These are phyloP conservation scores for Amphiduros pacificus DNA, from an alignment of 2,888 invertebrate genomes.

Conservation along the genomic window DNA sequence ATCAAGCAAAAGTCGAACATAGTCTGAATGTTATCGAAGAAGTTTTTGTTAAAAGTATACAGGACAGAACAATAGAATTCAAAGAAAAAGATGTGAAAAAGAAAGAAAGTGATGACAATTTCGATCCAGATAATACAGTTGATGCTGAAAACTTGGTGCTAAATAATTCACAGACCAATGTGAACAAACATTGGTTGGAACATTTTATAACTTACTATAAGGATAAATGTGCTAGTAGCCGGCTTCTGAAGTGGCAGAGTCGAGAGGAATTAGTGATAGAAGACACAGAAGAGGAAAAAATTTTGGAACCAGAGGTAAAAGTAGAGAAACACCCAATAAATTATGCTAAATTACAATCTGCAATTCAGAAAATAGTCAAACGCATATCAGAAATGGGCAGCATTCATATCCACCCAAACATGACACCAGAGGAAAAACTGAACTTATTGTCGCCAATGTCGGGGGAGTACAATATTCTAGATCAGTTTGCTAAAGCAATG, in stretches of 20 bases:
- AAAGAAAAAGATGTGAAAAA: neutral
- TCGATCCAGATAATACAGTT: neutral
- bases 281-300: neutral
- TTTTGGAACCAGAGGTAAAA: neutral
- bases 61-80: constrained; percentile 1
- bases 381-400: constrained; percentile 27
- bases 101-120: constrained; percentile 10
- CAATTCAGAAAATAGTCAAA: constrained; percentile 29
- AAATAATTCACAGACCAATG: neutral
- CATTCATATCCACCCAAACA: constrained; percentile 7
- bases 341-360: constrained; percentile 30
- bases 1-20: neutral
- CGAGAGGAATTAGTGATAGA: constrained; percentile 7
- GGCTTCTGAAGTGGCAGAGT: neutral
- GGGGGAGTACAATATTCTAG: constrained; percentile 9
- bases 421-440: constrained; percentile 17
- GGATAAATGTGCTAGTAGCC: constrained; percentile 7
- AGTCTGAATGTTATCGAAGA: constrained; percentile 8
- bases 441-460: constrained; percentile 8
- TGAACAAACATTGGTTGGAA: constrained; percentile 2
- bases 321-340: constrained; percentile 23
- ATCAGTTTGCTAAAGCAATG: constrained; percentile 9
- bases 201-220: neutral
- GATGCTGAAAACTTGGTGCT: neutral
- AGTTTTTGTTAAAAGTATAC: constrained; percentile 5